Evolutionary conservation across 2,113 vertebrate species (phyloP), one percentile per base, ranked within the genome.

Genomic region (Mirza zaza): DNA sequence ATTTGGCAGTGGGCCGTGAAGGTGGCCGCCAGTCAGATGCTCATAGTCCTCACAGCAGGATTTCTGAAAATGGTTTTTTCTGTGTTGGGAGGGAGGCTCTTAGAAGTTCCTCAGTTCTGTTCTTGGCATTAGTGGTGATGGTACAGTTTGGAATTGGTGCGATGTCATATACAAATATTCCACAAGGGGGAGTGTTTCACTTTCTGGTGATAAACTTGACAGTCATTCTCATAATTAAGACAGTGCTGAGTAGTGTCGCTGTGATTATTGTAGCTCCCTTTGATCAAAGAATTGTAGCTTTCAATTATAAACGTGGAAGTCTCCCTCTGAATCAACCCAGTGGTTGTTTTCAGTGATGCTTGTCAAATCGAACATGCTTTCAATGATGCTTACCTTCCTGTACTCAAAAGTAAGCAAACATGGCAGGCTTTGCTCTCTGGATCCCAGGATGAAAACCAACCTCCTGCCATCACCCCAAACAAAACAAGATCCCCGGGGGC

Each of bases 161-260:
- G 0, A 0, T 67, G 90, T 59, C 39, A 8, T 45, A n/a, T 61
- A 36, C 76, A 52, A 55, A 12, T 39, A 8, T 27, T n/a, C 88
- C 93, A 83, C 73, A 18, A 87, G 88, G 27, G 75, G 93, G 76
- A 18, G 63, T 6, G 34, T 59, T 70, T 95, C n/a, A 8, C 94
- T 68, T 89, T 32, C 70, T 63, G 34, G 32, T 55, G 81, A 61
- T 63, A 57, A 89, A 57, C 57, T 29, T 18, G 6, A 75, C 18
- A 52, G 50, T 48, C 55, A 8, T 42, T 71, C 29, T 34, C 15
- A 39, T 13, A n/a, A 59, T 50, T 45, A 77, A 50, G 83, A 45
- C 10, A 3, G 59, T 36, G 61, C 81, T 15, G 14, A 90, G 13
- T 34, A n/a, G 89, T n/a, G 75, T n/a, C 57, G 10, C 34, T 59